phyloP scores from a whole-genome alignment of 2,797 vertebrate species.

The Liparis tanakae region DNA sequence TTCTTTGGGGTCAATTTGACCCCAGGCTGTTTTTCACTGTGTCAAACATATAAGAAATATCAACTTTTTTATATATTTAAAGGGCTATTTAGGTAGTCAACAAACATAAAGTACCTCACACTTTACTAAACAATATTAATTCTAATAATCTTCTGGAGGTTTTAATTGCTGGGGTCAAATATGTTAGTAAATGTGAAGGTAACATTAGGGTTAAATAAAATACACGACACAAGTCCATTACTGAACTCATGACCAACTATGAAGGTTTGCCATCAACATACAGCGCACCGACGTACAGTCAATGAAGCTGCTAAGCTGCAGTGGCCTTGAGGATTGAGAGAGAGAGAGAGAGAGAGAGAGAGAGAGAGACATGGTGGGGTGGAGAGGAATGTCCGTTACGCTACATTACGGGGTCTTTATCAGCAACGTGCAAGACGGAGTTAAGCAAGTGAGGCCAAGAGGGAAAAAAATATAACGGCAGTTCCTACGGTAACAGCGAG shows the following conservation, averaged over 20 bases:
- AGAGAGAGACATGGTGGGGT: constrained; percentile 10
- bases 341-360: constrained; percentile 24
- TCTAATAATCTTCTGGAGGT: no score
- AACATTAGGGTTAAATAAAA: no score
- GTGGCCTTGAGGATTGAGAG: constrained; percentile 26
- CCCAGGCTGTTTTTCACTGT: no score
- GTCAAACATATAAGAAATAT: no score
- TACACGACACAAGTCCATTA: constrained; percentile 33
- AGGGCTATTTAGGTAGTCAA: no score
- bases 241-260: constrained; percentile 35
- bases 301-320: constrained; percentile 55
- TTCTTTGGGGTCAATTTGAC: no score
- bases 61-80: no score
- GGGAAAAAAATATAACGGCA: constrained; percentile 27
- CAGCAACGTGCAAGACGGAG: constrained; percentile 17
- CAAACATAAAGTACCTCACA: no score
- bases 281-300: constrained; percentile 62
- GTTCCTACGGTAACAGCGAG: constrained; percentile 58
- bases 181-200: no score
- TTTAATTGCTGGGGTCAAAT: no score
- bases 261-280: constrained; percentile 59
- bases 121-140: no score
- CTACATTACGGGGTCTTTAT: constrained; percentile 54
- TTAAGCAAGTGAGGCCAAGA: no score
- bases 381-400: constrained; percentile 49